A percentile compares a stretch with the other conserved stretches of the same genome.
Evolutionary conservation across 2,888 invertebrate genomes (phyloP).

Genomic region (Doris montereyensis): DNA sequence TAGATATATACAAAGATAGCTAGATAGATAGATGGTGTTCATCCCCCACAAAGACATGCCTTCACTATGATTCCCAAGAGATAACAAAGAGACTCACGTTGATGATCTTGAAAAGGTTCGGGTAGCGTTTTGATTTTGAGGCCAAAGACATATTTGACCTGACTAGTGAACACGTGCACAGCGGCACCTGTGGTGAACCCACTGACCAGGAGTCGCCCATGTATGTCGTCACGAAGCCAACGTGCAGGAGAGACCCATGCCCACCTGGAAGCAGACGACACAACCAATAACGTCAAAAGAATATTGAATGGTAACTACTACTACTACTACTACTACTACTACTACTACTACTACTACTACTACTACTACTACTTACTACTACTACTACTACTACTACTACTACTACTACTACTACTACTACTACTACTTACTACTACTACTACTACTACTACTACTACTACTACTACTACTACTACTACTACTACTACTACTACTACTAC

Average conservation of each 20-base stretch:
- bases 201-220: slow-evolving; percentile 79
- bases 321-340: neutral
- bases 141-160: slow-evolving; percentile 76
- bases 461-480: neutral
- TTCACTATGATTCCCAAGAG: neutral
- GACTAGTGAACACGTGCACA: slow-evolving; percentile 87
- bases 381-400: neutral
- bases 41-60: no score
- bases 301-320: no score
- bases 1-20: no score
- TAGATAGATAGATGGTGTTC: no score
- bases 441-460: neutral
- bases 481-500: slow-evolving; percentile 7
- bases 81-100: slow-evolving; percentile 56
- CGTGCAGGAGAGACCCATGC: slow-evolving; percentile 44
- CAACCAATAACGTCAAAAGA: no score
- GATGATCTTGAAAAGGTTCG: slow-evolving; percentile 62
- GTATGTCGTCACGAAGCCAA: slow-evolving; percentile 70
- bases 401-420: neutral
- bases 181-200: slow-evolving; percentile 92
- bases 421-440: neutral
- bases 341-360: slow-evolving; percentile 8
- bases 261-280: slow-evolving; percentile 24
- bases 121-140: slow-evolving; percentile 58
- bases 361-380: neutral